Conservation (phyloP, 2,797 vertebrate genomes). For the Pseudomugil tenellus region DNA sequence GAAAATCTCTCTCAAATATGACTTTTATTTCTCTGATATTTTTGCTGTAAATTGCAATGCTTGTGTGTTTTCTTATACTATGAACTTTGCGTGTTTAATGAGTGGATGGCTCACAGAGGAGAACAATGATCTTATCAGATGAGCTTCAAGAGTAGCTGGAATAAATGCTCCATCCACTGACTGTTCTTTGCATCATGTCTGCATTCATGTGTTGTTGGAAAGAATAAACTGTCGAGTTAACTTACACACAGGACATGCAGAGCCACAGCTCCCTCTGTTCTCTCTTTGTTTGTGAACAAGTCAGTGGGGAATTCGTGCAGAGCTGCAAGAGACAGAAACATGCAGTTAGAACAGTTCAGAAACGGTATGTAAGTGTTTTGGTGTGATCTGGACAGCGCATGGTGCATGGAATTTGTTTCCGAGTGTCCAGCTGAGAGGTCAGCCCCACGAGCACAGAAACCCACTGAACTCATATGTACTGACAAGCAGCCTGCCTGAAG, state of each 20-base stretch:
- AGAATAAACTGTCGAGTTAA: conserved; percentile 46
- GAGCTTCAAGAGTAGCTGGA: neutral
- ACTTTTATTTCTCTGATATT: too few relatives aligned
- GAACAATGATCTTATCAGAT: too few relatives aligned
- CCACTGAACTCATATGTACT: conserved; percentile 37
- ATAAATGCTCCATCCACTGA: neutral
- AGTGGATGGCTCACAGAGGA: too few relatives aligned
- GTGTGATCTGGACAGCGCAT: conserved; percentile 4
- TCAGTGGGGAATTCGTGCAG: conserved; percentile 93
- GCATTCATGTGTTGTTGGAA: neutral
- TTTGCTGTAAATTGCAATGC: too few relatives aligned
- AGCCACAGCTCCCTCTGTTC: conserved; percentile 89
- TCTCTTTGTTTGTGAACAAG: conserved; percentile 89
- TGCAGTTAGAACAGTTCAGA: conserved; percentile 21
- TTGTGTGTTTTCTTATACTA: too few relatives aligned
- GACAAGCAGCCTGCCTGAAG: conserved; percentile 25
- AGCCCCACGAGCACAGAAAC: conserved; percentile 20
- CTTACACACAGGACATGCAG: conserved; percentile 94
- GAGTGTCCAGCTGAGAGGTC: conserved; percentile 26
- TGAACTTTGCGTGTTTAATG: too few relatives aligned
- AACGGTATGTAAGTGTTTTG: neutral
- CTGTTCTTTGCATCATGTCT: neutral
- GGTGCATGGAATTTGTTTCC: neutral
- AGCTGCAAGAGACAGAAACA: conserved; percentile 81
- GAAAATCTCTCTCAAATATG: too few relatives aligned